Percentiles rank a stretch among this genome's conserved stretches.
These are phyloP conservation scores for Crocidura indochinensis DNA, from an alignment of 2,797 vertebrate genomes.

Conservation along the genomic window DNA sequence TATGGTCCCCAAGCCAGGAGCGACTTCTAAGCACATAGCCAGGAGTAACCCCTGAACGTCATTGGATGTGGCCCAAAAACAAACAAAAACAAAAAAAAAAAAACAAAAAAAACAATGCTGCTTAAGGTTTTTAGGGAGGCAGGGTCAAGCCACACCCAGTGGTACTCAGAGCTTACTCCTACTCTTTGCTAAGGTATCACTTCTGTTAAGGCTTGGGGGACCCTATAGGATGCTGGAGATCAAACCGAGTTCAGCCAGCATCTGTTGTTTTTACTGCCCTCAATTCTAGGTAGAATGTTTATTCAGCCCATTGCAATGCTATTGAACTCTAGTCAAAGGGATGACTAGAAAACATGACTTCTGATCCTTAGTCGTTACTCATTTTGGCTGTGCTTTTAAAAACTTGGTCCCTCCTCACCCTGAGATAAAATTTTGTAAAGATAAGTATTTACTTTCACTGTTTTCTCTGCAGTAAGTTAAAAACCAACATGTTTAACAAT, in stretches of 20 bases:
- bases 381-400: background rate
- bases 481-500: background rate
- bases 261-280: background rate
- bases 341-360: background rate
- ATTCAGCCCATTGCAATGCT: background rate
- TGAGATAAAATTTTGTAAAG: background rate
- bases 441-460: background rate
- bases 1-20: no score
- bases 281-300: background rate
- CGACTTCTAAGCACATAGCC: no score
- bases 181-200: no score
- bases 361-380: background rate
- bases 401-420: background rate
- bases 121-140: no score
- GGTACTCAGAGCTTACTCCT: no score
- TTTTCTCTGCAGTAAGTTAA: background rate
- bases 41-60: no score
- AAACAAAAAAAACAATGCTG: background rate
- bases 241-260: no score
- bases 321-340: background rate
- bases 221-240: no score
- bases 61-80: no score
- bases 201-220: no score
- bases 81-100: no score
- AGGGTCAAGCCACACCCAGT: no score